Evolutionary conservation across 2,113 vertebrate genomes (phyloP).

Genomic region (Ochotona princeps): DNA sequence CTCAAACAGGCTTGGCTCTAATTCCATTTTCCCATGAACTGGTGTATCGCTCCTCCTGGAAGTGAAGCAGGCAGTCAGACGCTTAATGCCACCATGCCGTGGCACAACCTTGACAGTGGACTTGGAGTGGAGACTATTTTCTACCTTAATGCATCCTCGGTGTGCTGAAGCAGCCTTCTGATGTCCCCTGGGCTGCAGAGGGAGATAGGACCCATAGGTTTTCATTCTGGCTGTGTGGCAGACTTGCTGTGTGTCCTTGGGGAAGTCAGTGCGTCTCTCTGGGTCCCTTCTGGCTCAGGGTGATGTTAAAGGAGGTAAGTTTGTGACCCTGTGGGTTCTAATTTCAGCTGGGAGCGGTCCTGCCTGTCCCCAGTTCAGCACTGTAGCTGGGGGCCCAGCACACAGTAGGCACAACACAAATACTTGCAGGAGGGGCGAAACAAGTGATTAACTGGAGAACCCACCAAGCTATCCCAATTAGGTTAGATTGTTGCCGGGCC

Average conservation of each 20-base stretch:
- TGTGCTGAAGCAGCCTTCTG: not conserved
- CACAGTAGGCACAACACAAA: not conserved
- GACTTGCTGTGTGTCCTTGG: not conserved
- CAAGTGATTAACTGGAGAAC: too few relatives aligned
- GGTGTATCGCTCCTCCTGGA: not conserved
- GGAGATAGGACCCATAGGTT: not conserved
- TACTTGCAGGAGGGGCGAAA: not conserved
- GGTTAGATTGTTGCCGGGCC: not conserved
- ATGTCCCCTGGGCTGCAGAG: fast-evolving
- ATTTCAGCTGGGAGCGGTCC: not conserved
- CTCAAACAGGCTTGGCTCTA: too few relatives aligned
- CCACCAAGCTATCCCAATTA: not conserved
- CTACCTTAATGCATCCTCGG: not conserved
- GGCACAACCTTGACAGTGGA: not conserved
- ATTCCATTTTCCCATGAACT: too few relatives aligned
- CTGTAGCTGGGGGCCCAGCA: not conserved
- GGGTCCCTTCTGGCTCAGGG: not conserved
- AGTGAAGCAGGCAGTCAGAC: too few relatives aligned
- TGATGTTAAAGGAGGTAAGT: not conserved
- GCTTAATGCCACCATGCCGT: not conserved
- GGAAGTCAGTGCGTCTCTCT: not conserved
- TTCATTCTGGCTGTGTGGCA: not conserved
- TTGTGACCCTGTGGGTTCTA: not conserved
- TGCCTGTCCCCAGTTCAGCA: not conserved
- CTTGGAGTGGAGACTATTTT: not conserved